Percentiles rank a stretch among this genome's conserved stretches.
Conservation (phyloP, 2,888 invertebrate genomes). For the Tenodera sinensis region DNA sequence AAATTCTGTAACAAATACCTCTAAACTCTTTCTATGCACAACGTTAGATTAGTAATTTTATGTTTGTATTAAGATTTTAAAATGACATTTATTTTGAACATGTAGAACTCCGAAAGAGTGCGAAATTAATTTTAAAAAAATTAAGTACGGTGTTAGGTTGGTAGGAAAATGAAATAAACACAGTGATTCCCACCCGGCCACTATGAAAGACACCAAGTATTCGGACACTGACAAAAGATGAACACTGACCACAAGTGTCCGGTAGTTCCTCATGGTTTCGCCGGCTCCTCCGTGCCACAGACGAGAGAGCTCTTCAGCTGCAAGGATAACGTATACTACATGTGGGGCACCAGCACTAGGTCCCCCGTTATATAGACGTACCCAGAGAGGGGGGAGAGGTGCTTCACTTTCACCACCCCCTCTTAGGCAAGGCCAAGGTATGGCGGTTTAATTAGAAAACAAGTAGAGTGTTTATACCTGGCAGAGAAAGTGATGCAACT, state of each 20-base stretch:
- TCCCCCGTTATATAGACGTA: conserved; percentile 22
- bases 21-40: no score
- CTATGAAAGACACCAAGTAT: no score
- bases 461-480: neutral
- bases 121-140: no score
- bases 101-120: no score
- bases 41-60: no score
- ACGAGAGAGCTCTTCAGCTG: neutral
- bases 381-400: conserved; percentile 1
- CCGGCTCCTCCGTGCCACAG: conserved; percentile 6
- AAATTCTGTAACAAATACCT: no score
- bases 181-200: no score
- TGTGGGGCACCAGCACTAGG: neutral
- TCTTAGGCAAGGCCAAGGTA: conserved; percentile 17
- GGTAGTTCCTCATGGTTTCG: conserved; percentile 28
- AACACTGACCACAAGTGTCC: conserved; percentile 31
- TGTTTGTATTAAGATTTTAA: no score
- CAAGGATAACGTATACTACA: neutral
- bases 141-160: no score
- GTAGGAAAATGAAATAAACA: no score
- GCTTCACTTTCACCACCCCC: conserved; percentile 16
- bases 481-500: neutral
- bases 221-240: neutral
- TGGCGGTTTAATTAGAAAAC: neutral
- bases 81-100: no score